Conservation (phyloP, 1,140 invertebrate genomes). For the Drosophila subobscura region DNA sequence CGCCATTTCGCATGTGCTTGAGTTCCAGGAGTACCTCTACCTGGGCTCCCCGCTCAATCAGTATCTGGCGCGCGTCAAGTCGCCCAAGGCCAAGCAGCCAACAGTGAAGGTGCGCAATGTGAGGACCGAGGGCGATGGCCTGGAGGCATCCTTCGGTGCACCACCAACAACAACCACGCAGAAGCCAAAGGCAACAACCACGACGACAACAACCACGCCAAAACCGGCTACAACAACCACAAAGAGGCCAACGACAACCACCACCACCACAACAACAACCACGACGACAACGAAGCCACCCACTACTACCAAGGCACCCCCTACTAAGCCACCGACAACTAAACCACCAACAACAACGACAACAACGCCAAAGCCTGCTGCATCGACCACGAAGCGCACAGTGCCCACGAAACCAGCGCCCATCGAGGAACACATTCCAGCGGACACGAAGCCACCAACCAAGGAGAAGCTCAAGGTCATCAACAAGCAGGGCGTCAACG, state of each 20-base stretch:
- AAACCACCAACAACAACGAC: constrained; percentile 52
- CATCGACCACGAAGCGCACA: constrained; percentile 62
- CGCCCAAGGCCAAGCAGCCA: constrained; percentile 84
- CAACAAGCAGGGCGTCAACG: constrained; percentile 84
- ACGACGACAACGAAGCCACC: constrained; percentile 77
- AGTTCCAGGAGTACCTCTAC: constrained; percentile 85
- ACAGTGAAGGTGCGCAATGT: constrained; percentile 82
- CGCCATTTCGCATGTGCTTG: constrained; percentile 86
- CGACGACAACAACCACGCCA: constrained; percentile 33
- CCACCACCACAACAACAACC: constrained; percentile 30
- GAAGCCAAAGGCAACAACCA: constrained; percentile 42
- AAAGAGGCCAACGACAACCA: constrained; percentile 30
- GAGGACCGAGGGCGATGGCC: constrained; percentile 68
- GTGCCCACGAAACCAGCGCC: constrained; percentile 84
- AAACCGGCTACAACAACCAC: constrained; percentile 41
- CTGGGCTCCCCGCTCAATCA: constrained; percentile 88
- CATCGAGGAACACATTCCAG: constrained; percentile 85
- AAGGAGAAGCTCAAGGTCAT: constrained; percentile 86
- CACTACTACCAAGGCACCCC: constrained; percentile 54
- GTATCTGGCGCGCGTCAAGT: constrained; percentile 86
- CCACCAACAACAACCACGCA: constrained; percentile 45
- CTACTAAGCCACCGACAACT: constrained; percentile 44
- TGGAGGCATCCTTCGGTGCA: constrained; percentile 68
- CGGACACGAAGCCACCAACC: constrained; percentile 85
- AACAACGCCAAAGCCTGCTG: constrained; percentile 56